A percentile compares a stretch with the other conserved stretches of the same genome.
Evolutionary conservation across 1,140 invertebrate genomes (phyloP).

Genomic region (Papilio polyxenes): DNA sequence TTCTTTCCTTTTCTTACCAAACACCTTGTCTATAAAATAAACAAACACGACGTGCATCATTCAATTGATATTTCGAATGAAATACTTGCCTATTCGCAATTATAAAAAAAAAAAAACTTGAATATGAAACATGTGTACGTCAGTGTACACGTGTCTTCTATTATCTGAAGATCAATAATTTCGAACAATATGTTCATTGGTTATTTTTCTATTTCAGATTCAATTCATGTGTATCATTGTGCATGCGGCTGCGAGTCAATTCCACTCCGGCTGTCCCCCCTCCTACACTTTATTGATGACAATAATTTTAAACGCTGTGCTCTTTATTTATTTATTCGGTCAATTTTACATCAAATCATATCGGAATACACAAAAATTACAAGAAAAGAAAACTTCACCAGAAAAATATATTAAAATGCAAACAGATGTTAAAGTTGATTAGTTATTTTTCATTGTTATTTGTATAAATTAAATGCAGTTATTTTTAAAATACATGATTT

Average conservation of each 20-base stretch:
- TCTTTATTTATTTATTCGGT: slow-evolving; percentile 56
- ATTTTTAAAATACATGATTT: background rate
- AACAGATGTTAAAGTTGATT: background rate
- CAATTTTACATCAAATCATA: slow-evolving; percentile 57
- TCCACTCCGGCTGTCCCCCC: slow-evolving; percentile 49
- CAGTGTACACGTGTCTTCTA: too few species aligned
- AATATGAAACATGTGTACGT: too few species aligned
- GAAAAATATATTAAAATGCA: background rate
- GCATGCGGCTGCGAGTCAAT: slow-evolving; percentile 42
- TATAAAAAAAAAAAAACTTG: too few species aligned
- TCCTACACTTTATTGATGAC: slow-evolving; percentile 46
- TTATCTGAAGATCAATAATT: too few species aligned
- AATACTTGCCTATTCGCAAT: too few species aligned
- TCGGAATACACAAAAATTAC: slow-evolving; percentile 5
- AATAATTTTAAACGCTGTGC: slow-evolving; percentile 46
- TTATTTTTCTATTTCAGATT: slow-evolving; percentile 47
- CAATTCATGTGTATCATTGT: slow-evolving; percentile 53
- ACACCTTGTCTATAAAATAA: too few species aligned
- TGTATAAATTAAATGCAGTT: background rate
- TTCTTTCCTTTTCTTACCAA: too few species aligned
- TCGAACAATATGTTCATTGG: too few species aligned
- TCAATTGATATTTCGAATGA: too few species aligned
- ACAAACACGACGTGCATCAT: too few species aligned
- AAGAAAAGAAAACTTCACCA: background rate
- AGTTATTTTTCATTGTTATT: background rate